These are phyloP conservation scores for Archilochus colubris DNA, from an alignment of 2,113 vertebrate genomes.

Conservation along the genomic window DNA sequence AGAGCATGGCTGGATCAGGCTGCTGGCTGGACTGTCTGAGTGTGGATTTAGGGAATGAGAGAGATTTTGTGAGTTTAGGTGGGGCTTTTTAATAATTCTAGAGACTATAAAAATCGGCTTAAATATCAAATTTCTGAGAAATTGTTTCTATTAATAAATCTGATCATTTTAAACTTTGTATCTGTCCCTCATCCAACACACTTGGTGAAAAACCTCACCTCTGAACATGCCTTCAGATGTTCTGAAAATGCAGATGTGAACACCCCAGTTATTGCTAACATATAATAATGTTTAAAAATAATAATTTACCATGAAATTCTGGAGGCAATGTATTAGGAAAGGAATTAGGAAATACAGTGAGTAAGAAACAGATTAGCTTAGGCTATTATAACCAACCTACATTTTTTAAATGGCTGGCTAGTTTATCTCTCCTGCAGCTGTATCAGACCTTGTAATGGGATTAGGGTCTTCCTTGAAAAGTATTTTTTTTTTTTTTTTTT, in stretches of 20 bases:
- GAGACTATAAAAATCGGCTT: background rate
- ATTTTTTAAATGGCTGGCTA: slow-evolving; percentile 54
- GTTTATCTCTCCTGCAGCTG: slow-evolving; percentile 70
- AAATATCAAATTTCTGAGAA: background rate
- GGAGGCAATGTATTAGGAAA: slow-evolving; percentile 33
- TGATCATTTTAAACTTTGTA: background rate
- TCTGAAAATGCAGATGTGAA: slow-evolving; percentile 26
- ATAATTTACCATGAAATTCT: slow-evolving; percentile 61
- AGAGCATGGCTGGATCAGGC: background rate
- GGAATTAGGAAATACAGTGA: slow-evolving; percentile 60
- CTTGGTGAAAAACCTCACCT: background rate
- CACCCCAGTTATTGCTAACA: slow-evolving; percentile 1
- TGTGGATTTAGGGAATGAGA: background rate
- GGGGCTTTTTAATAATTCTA: background rate
- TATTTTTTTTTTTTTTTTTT: background rate
- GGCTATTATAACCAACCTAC: slow-evolving; percentile 62
- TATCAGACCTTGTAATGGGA: slow-evolving; percentile 67
- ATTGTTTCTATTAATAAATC: background rate
- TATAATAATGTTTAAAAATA: slow-evolving; percentile 18
- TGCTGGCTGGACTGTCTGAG: background rate
- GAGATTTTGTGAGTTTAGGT: background rate
- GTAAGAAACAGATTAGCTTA: slow-evolving; percentile 65
- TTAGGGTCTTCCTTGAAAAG: slow-evolving; percentile 48
- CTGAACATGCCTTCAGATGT: background rate
- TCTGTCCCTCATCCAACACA: background rate